Conservation (phyloP, 2,113 vertebrate genomes). For the Python bivittatus region DNA sequence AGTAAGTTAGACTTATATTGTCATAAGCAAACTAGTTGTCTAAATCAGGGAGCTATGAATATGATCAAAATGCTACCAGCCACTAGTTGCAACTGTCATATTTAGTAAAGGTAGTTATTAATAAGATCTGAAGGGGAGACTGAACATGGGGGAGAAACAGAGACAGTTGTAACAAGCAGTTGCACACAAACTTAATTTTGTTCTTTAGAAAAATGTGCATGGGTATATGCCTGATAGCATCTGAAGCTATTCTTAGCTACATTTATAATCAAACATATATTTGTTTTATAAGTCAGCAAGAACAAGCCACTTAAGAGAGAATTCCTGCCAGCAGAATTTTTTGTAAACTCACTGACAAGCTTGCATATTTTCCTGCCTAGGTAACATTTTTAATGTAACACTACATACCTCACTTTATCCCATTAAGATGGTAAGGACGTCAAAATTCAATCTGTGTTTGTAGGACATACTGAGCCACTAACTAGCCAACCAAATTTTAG, state of each 20-base stretch:
- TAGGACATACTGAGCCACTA: not conserved
- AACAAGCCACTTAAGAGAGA: not conserved
- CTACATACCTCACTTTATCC: not conserved
- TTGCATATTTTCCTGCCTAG: too few relatives aligned
- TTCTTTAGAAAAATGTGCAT: not conserved
- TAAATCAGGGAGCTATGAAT: not conserved
- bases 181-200: not conserved
- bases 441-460: not conserved
- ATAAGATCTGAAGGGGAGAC: not conserved
- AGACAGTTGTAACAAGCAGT: not conserved
- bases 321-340: not conserved
- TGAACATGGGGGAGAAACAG: not conserved
- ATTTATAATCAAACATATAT: not conserved
- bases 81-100: not conserved
- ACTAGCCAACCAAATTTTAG: not conserved
- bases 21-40: not conserved
- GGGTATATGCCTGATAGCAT: not conserved
- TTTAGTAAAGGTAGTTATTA: not conserved
- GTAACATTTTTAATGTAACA: not conserved
- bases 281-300: not conserved
- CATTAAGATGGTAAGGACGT: not conserved
- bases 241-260: not conserved
- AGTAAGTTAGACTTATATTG: not conserved
- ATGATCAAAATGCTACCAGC: not conserved
- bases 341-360: not conserved